These are phyloP conservation scores for Agonopterix heracliana DNA, from an alignment of 2,888 invertebrate species.

Conservation along the genomic window DNA sequence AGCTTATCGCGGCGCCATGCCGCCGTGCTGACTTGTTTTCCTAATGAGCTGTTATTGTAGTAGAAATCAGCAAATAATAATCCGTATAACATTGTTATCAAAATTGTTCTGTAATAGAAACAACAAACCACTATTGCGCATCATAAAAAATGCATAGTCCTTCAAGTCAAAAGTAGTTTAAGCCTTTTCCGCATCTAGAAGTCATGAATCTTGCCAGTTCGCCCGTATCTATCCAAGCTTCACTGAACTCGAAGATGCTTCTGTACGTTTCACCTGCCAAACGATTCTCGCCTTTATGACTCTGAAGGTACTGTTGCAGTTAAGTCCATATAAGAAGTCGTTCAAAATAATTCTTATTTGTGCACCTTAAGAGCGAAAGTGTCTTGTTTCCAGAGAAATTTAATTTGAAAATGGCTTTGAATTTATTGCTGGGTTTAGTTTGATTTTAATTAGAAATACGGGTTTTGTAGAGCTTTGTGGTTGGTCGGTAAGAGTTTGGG, in stretches of 20 bases:
- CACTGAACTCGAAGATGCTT: conserved; percentile 12
- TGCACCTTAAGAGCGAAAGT: too few relatives aligned
- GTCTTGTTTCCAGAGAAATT: too few relatives aligned
- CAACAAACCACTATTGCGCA: too few relatives aligned
- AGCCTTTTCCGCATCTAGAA: conserved; percentile 8
- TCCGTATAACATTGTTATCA: too few relatives aligned
- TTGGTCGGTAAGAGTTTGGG: background rate
- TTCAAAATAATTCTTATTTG: too few relatives aligned
- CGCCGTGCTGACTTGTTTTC: too few relatives aligned
- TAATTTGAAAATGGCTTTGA: background rate
- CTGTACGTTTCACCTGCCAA: conserved; percentile 1
- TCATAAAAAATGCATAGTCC: too few relatives aligned
- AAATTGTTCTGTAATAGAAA: too few relatives aligned
- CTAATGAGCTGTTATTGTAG: too few relatives aligned
- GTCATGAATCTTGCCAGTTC: conserved; percentile 10
- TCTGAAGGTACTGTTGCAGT: conserved; percentile 1
- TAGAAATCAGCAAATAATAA: too few relatives aligned
- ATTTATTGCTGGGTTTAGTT: conserved; percentile 4
- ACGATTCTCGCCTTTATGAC: conserved; percentile 2
- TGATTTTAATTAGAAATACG: conserved; percentile 11
- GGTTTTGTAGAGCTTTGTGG: background rate
- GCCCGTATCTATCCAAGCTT: conserved; percentile 11
- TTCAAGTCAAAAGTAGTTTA: conserved; percentile 4
- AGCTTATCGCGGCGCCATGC: too few relatives aligned
- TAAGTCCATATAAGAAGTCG: too few relatives aligned